Percentiles rank a stretch among this genome's conserved stretches.
Conservation (phyloP, 2,888 invertebrate species). For the Agrochola lychnidis region DNA sequence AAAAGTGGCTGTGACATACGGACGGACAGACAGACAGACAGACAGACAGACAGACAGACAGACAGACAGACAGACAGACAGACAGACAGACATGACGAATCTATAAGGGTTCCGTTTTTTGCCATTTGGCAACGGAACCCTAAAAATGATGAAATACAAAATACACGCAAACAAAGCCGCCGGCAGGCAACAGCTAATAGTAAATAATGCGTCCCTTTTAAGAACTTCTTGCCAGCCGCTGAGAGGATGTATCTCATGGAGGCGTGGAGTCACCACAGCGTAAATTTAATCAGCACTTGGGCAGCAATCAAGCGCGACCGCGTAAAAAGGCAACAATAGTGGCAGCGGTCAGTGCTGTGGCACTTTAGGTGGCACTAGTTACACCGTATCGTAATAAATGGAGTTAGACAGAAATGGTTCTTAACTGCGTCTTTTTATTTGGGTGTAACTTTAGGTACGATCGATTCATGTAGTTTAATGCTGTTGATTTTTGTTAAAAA, state of each 20-base stretch:
- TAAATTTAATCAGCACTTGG: conserved; percentile 41
- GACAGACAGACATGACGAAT: too few relatives aligned
- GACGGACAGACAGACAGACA: too few relatives aligned
- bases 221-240: neutral
- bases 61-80: too few relatives aligned
- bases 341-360: conserved; percentile 12
- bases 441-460: neutral
- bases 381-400: conserved; percentile 34
- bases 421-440: neutral
- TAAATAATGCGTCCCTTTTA: neutral
- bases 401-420: too few relatives aligned
- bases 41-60: too few relatives aligned
- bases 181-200: too few relatives aligned
- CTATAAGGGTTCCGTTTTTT: too few relatives aligned
- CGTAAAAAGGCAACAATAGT: conserved; percentile 41
- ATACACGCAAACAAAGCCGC: neutral
- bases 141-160: neutral
- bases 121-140: too few relatives aligned
- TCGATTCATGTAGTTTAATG: neutral
- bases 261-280: conserved; percentile 7
- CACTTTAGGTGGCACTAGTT: neutral
- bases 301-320: conserved; percentile 10
- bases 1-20: too few relatives aligned
- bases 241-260: neutral
- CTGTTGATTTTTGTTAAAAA: neutral